Base-by-base conservation (phyloP, 2,797 vertebrate species). In the Myotis vivesi region DNA sequence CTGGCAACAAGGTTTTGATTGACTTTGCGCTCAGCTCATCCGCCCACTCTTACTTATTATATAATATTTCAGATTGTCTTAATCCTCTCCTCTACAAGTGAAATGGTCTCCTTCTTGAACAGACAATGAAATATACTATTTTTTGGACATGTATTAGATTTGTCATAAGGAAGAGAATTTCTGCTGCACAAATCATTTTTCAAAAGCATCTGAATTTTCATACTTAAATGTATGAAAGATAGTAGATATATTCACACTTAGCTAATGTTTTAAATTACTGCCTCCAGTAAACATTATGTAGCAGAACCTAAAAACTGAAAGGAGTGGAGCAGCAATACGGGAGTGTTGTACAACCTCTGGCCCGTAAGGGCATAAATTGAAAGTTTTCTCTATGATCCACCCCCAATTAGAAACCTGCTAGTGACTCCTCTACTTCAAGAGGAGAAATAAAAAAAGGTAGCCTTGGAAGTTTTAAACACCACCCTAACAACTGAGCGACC, bases 361-460 rank as follows among this genome's bases (percentile, higher is more conserved):
- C 51, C 57, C 20, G 17, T 30, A 30, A 0, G 2, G 62, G 73
- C 33, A 15, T 41, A 62, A 88, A 79, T 30, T 1, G 4, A 17
- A 62, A 2, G 19, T 82, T 73, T 62, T 62, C 53, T n/a, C 46
- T 72, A 19, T 15, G 44, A 28, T 82, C 15, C 59, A 71, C 44
- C 11, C 44, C 62, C 55, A 46, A 17, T 49, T 68, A 92, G 79
- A 49, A 79, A 87, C 51, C 30, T 92, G 57, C 75, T 90, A 49
- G n/a, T 33, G 72, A 90, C 25, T 81, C 51, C 53, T 90, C 76
- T 62, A 53, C 59, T 90, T 66, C 12, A 79, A 94, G 38, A 92
- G 19, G 38, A 66, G 13, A 66, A 94, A 89, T 93, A 79, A 92
- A 95, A 62, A 76, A 68, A 57, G 22, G 36, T 4, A 72, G 49